A percentile compares a stretch with the other conserved stretches of the same genome.
Conservation (phyloP, 2,113 vertebrate genomes). For the Oxyruncus cristatus region DNA sequence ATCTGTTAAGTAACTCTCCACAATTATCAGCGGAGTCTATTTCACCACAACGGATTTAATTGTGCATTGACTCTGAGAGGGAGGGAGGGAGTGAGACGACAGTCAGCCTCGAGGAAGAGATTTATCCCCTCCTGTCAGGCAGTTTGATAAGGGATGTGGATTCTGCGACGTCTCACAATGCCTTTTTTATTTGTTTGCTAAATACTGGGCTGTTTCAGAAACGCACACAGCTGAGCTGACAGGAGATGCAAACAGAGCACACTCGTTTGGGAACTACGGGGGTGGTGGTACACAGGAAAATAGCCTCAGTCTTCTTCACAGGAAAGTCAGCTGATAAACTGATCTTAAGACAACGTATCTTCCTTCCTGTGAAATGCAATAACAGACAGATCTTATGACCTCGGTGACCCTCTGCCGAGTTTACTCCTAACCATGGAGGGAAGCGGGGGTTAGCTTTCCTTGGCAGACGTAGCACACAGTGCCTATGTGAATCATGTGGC, state of each 20-base stretch:
- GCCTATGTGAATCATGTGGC: constrained; percentile 41
- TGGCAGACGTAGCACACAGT: background rate
- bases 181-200: constrained; percentile 74
- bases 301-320: constrained; percentile 65
- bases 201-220: constrained; percentile 61
- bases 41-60: constrained; percentile 33
- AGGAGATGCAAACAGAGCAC: constrained; percentile 31
- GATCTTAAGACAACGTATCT: constrained; percentile 73
- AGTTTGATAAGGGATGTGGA: constrained; percentile 69
- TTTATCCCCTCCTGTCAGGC: constrained; percentile 25
- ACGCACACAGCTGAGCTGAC: constrained; percentile 53
- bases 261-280: constrained; percentile 76
- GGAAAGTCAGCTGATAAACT: constrained; percentile 78
- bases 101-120: constrained; percentile 18
- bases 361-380: constrained; percentile 75
- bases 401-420: constrained; percentile 33
- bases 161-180: constrained; percentile 60
- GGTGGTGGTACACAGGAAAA: constrained; percentile 72
- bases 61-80: constrained; percentile 12
- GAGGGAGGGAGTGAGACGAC: background rate
- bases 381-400: constrained; percentile 64
- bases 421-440: constrained; percentile 9
- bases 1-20: background rate
- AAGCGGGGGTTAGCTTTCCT: background rate
- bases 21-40: constrained; percentile 3